Base-by-base conservation (phyloP, 2,797 vertebrate genomes). In the Pelodytes ibericus region DNA sequence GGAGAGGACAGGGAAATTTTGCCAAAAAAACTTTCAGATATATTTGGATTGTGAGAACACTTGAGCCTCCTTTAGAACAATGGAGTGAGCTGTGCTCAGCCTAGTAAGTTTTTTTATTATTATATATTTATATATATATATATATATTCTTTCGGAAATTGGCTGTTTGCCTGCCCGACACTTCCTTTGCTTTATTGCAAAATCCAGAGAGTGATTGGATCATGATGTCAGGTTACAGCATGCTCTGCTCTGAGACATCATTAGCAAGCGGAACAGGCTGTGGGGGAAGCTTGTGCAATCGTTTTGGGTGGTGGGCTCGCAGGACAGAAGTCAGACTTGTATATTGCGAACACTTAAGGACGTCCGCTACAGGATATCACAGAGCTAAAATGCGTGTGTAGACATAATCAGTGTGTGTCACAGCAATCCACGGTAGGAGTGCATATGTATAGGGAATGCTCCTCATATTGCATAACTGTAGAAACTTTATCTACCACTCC, bases 1-100 rank as follows among this genome's bases (percentile, higher is more conserved):
- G 72, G 82, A 85, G 74, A 82, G 81, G 86, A 86, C 88, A 86
- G 89, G 87, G 90, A 91, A 87, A 58, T 74, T 79, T 26, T 44
- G 5, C 33, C 72, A 27, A 84, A 87, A 84, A 79, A 63, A 64
- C 77, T 78, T 77, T 70, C 4, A 41, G 59, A 84, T 83, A 82
- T 15, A 70, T 25, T 44, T 47, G 15, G 80, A 33, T 64, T 82
- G 66, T 74, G 82, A 83, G 82, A 83, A 85, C 25, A 16, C 41
- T 1, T 44, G 1, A 10, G 11, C 5, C 33, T 36, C 33, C 33
- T 36, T 36, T 36, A 85, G 75, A 85, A 87, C 82, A 87, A 86
- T 81, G 77, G 30, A 83, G 71, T 82, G 74, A 87, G 80, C 81
- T 83, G 49, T 70, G 72, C 81, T 47, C 82, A 83, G 84, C 59